Conservation (phyloP, 2,888 invertebrate genomes). For the Aradus depressus region DNA sequence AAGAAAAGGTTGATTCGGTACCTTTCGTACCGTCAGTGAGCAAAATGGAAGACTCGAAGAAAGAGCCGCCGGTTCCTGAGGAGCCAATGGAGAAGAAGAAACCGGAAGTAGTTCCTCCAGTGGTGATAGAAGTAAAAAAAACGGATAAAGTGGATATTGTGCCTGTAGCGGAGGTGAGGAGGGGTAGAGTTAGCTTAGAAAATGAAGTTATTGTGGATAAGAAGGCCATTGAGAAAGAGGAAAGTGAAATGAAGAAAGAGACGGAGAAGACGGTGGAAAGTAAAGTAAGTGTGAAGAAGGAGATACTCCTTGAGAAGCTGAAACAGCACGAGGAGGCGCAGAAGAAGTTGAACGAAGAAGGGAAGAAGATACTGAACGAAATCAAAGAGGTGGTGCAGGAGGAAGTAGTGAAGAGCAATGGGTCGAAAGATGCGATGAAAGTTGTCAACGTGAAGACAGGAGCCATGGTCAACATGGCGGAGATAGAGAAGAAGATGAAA, state of each 20-base stretch:
- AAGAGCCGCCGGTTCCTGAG: slow-evolving; percentile 38
- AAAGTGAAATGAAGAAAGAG: slow-evolving; percentile 36
- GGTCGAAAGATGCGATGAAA: not conserved
- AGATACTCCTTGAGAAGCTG: slow-evolving; percentile 47
- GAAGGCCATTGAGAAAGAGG: slow-evolving; percentile 39
- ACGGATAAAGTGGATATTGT: slow-evolving; percentile 34
- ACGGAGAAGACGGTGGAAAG: slow-evolving; percentile 35
- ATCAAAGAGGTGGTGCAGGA: slow-evolving; percentile 15
- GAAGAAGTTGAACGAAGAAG: slow-evolving; percentile 37
- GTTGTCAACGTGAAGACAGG: slow-evolving; percentile 1
- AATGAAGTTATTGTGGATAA: slow-evolving; percentile 35
- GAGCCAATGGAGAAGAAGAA: slow-evolving; percentile 32
- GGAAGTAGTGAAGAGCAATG: not conserved
- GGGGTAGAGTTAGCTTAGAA: no score
- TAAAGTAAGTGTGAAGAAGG: slow-evolving; percentile 23
- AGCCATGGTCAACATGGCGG: slow-evolving; percentile 9
- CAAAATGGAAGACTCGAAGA: slow-evolving; percentile 31
- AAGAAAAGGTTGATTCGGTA: not conserved
- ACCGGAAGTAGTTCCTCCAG: no score
- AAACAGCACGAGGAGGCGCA: slow-evolving; percentile 58
- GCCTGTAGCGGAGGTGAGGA: slow-evolving; percentile 33
- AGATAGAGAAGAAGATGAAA: slow-evolving; percentile 1
- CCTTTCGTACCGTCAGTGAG: not conserved
- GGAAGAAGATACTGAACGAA: slow-evolving; percentile 13
- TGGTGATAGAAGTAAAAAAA: slow-evolving; percentile 51